phyloP scores from a whole-genome alignment of 2,888 invertebrate genomes.

The Drosophila greeni region DNA sequence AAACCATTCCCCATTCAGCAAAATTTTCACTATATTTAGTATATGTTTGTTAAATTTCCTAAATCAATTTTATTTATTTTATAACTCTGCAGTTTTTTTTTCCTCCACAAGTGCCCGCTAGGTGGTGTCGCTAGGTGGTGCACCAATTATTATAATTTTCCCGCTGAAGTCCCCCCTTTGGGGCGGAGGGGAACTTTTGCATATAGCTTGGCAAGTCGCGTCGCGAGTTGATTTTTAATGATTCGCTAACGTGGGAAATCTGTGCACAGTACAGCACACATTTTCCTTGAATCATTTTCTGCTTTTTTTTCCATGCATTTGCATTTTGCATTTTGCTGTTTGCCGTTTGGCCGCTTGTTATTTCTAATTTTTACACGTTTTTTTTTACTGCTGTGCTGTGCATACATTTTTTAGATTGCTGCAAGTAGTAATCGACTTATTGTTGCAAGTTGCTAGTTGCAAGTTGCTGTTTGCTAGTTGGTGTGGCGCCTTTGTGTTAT shows the following conservation, averaged over 20 bases:
- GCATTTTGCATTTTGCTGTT: constrained; percentile 54
- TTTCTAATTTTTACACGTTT: constrained; percentile 67
- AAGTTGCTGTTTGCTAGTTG: too few species aligned
- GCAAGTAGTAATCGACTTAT: constrained; percentile 46
- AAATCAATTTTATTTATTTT: too few species aligned
- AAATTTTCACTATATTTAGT: not conserved
- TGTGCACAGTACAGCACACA: constrained; percentile 33
- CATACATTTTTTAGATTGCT: constrained; percentile 36
- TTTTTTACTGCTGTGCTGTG: constrained; percentile 37
- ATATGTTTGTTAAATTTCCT: not conserved
- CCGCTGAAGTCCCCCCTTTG: not conserved
- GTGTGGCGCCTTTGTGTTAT: constrained; percentile 63
- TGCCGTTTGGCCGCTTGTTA: constrained; percentile 59
- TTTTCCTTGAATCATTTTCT: constrained; percentile 26
- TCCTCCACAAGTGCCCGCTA: not conserved
- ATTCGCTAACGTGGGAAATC: constrained; percentile 69
- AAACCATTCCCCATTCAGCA: not conserved
- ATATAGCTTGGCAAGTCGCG: constrained; percentile 38
- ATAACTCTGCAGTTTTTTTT: not conserved
- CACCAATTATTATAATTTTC: constrained; percentile 36
- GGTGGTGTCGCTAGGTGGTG: constrained; percentile 15
- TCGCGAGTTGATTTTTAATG: constrained; percentile 61
- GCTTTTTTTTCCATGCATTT: constrained; percentile 44
- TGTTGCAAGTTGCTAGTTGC: constrained; percentile 53
- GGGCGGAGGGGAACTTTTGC: constrained; percentile 15